Conservation (phyloP, 1,140 invertebrate species). For the Glossosoma conforme region DNA sequence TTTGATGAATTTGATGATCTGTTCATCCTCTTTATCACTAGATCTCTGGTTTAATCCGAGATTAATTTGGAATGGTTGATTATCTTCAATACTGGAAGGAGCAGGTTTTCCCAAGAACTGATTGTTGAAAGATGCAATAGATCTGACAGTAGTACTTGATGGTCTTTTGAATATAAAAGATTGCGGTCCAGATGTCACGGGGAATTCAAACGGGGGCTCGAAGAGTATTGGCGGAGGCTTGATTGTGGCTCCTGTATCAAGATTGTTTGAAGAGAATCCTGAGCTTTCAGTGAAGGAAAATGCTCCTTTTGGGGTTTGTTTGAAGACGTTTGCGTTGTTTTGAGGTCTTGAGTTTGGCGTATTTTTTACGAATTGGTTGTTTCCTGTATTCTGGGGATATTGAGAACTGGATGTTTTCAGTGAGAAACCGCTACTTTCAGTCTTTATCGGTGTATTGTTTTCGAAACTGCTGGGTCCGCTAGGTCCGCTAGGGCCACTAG, state of each 20-base stretch:
- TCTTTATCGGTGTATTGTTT: no score
- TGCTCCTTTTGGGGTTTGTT: no score
- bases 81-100: background rate
- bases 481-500: no score
- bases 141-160: slow-evolving; percentile 27
- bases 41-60: background rate
- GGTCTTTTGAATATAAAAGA: slow-evolving; percentile 1
- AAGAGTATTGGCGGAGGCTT: slow-evolving; percentile 24
- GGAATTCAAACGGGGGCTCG: slow-evolving; percentile 12
- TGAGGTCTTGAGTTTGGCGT: slow-evolving; percentile 1
- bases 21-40: slow-evolving; percentile 29
- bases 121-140: slow-evolving; percentile 29
- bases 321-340: no score
- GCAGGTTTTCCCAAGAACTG: slow-evolving; percentile 9
- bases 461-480: no score
- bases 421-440: no score
- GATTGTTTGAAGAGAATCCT: background rate
- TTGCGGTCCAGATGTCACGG: background rate
- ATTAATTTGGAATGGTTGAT: slow-evolving; percentile 5
- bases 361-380: background rate
- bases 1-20: slow-evolving; percentile 44
- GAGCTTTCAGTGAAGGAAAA: no score
- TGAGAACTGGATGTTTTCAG: background rate
- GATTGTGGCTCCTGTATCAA: background rate
- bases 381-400: background rate